Evolutionary conservation across 2,888 invertebrate species (phyloP).

Genomic region (Dasysyrphus tricinctus): DNA sequence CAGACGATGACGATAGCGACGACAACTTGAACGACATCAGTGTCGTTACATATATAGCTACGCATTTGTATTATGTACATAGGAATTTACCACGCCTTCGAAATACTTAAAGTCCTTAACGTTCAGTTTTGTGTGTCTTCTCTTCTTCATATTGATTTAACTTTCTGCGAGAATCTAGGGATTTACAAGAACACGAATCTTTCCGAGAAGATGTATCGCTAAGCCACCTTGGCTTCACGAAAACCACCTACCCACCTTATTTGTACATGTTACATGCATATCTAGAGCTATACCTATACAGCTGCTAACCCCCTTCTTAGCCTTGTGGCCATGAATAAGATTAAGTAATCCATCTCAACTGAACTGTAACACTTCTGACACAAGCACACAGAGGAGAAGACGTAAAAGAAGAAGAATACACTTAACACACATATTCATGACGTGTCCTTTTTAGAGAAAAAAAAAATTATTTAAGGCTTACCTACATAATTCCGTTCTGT

Average conservation of each 20-base stretch:
- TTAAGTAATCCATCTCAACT: constrained; percentile 75
- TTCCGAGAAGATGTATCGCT: constrained; percentile 57
- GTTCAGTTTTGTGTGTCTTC: constrained; percentile 57
- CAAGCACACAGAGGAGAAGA: constrained; percentile 58
- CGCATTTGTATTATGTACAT: constrained; percentile 45
- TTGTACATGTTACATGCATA: not conserved
- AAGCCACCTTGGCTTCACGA: constrained; percentile 46
- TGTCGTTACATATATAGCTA: constrained; percentile 24
- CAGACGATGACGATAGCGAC: constrained; percentile 23
- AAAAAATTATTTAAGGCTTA: constrained; percentile 67
- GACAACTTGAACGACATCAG: constrained; percentile 18
- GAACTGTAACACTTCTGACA: constrained; percentile 72
- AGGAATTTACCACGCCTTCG: constrained; percentile 65
- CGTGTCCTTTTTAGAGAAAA: constrained; percentile 63
- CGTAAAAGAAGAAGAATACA: constrained; percentile 72
- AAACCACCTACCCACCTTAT: constrained; percentile 26
- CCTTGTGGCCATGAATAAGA: constrained; percentile 73
- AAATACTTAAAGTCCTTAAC: constrained; percentile 60
- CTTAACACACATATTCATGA: constrained; percentile 75
- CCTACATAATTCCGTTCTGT: constrained; percentile 33
- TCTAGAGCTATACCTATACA: not conserved
- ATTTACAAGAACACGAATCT: constrained; percentile 62
- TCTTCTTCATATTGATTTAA: constrained; percentile 32
- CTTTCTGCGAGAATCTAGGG: constrained; percentile 56
- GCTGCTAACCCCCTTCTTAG: not conserved